Evolutionary conservation across 2,113 vertebrate species (phyloP).

Genomic region (Tor tambroides): DNA sequence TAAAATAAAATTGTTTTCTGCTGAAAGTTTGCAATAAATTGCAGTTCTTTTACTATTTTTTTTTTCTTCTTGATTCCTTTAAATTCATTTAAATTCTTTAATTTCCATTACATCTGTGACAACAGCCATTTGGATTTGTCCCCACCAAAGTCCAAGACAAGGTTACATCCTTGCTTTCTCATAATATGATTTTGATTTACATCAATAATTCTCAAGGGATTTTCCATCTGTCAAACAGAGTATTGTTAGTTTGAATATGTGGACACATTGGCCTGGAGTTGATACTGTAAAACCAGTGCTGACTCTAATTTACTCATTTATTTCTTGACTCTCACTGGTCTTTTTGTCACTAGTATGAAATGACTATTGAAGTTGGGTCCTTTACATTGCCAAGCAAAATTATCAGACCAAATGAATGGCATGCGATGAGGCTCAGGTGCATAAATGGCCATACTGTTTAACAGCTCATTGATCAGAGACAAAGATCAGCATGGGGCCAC

Average conservation of each 20-base stretch:
- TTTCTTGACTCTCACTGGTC: not conserved
- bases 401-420: constrained; percentile 41
- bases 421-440: constrained; percentile 65
- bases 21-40: not conserved
- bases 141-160: not conserved
- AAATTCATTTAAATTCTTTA: not conserved
- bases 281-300: not conserved
- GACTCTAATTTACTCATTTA: not conserved
- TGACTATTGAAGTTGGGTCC: not conserved
- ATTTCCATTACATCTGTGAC: not conserved
- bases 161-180: not conserved
- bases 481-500: constrained; percentile 64
- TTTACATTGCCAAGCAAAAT: not conserved
- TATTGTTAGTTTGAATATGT: not conserved
- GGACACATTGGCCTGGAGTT: not conserved
- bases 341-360: not conserved
- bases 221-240: not conserved
- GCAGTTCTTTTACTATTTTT: not conserved
- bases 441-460: constrained; percentile 66
- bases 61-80: not conserved
- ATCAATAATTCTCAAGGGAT: not conserved
- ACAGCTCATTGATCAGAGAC: constrained; percentile 68
- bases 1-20: not conserved
- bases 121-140: not conserved
- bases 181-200: not conserved